Base-by-base conservation (phyloP, 2,797 vertebrate species). In the Parotocinclus haroldoi region DNA sequence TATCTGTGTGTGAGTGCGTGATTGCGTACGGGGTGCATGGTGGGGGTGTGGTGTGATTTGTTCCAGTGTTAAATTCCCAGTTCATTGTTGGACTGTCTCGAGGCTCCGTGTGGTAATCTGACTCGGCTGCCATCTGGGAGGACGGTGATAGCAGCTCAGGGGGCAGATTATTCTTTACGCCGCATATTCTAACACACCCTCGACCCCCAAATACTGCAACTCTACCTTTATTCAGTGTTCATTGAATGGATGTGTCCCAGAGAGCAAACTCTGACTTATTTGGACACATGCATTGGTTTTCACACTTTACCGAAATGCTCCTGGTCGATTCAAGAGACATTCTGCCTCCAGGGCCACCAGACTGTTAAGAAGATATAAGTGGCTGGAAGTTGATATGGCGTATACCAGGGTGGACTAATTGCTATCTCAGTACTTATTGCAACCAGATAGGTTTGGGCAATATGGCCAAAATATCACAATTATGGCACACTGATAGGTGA, bases 31-130 rank as follows among this genome's bases (percentile, higher is more conserved):
- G 70, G 62, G 69, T 71, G 68, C 63, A 62, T 36, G 48, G 27
- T 74, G 78, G 80, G n/a, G 79, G 65, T 71, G 80, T 79, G 71
- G 75, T 79, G 74, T 86, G 87, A 87, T 88, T 90, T 87, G 85
- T 86, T 80, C 83, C 74, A 79, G 80, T 87, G 82, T 86, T 80
- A 79, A 74, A 79, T 89, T 91, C 83, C 84, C 76, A 70, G 78
- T 79, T 76, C 77, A 79, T 88, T 89, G 86, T 86, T 73, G 77
- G 71, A 56, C 16, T 36, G 53, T 72, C 58, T 73, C 62, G 64
- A 58, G 63, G 61, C 74, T 76, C 67, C 17, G 10, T 39, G 17
- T n/a, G 42, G 89, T 85, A 90, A 91, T 75, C 79, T 75, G 79
- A 90, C 79, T 81, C 88, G 66, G 17, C 63, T 57, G 55, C 76